phyloP scores from a whole-genome alignment of 2,797 vertebrate species.

The Orientallactaga sibirica region DNA sequence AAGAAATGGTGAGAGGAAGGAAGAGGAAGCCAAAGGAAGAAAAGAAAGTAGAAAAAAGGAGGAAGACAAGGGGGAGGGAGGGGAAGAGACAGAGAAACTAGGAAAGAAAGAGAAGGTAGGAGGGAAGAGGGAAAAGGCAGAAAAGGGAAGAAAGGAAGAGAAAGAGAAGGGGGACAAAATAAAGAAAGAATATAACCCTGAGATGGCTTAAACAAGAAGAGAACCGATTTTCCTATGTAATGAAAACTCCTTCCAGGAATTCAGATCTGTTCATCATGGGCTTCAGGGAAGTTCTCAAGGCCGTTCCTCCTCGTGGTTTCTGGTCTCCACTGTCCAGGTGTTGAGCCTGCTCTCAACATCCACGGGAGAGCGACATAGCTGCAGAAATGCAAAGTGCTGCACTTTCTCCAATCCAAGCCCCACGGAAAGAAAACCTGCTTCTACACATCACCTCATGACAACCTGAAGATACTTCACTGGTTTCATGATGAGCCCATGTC shows the following conservation, averaged over 20 bases:
- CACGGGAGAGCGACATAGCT: background rate
- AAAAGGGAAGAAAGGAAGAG: background rate
- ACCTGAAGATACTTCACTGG: background rate
- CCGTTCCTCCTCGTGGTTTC: background rate
- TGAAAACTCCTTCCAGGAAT: conserved; percentile 7
- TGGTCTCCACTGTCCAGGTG: background rate
- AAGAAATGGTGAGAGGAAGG: too few relatives aligned
- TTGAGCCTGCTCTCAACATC: background rate
- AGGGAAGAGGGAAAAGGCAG: too few relatives aligned
- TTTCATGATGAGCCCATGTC: background rate
- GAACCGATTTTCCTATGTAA: background rate
- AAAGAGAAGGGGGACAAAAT: background rate
- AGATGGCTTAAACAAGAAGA: background rate
- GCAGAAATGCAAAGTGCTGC: background rate
- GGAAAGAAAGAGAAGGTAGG: too few relatives aligned
- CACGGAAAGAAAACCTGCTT: background rate
- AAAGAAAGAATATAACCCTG: too few relatives aligned
- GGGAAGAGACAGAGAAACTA: too few relatives aligned
- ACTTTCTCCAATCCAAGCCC: background rate
- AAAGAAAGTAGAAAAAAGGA: too few relatives aligned
- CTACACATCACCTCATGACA: background rate
- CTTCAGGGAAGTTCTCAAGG: background rate
- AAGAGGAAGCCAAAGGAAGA: too few relatives aligned
- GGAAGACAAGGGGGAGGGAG: too few relatives aligned
- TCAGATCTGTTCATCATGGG: background rate